phyloP scores from a whole-genome alignment of 2,113 vertebrate genomes.

The Nibea coibor region DNA sequence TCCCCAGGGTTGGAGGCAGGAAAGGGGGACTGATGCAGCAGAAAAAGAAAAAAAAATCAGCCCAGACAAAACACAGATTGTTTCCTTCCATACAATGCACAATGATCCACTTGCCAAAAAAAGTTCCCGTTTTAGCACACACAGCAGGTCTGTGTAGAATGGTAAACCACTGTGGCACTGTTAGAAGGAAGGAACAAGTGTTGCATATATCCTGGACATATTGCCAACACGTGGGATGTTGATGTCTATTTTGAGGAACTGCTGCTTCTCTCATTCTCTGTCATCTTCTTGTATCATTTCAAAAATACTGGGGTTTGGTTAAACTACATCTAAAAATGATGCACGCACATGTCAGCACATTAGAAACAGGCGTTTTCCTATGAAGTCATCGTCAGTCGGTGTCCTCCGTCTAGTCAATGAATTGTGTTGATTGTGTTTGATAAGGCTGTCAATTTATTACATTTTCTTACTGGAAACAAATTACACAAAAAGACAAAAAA shows the following conservation, averaged over 20 bases:
- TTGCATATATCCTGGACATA: constrained; percentile 25
- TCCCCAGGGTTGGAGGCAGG: constrained; percentile 40
- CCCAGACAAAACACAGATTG: constrained; percentile 65
- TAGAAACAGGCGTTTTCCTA: too few relatives aligned
- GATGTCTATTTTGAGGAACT: constrained; percentile 15
- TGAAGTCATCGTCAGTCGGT: neutral
- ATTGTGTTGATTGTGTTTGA: too few relatives aligned
- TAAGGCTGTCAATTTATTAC: too few relatives aligned
- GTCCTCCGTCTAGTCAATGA: neutral
- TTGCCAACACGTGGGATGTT: constrained; percentile 16
- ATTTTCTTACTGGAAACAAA: too few relatives aligned
- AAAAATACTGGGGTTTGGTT: neutral
- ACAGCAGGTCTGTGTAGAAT: constrained; percentile 43
- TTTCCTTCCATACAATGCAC: constrained; percentile 66
- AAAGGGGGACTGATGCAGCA: constrained; percentile 40
- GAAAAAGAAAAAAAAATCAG: constrained; percentile 4
- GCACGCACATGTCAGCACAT: too few relatives aligned
- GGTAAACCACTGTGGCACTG: constrained; percentile 20
- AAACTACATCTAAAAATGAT: neutral
- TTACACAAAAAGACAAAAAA: too few relatives aligned
- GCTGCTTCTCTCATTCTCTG: neutral
- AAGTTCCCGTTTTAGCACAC: constrained; percentile 40
- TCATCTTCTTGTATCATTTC: constrained; percentile 7
- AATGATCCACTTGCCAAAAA: constrained; percentile 48
- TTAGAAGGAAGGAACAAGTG: constrained; percentile 37